Base-by-base conservation (phyloP, 2,888 invertebrate genomes). In the Mythimna loreyi region DNA sequence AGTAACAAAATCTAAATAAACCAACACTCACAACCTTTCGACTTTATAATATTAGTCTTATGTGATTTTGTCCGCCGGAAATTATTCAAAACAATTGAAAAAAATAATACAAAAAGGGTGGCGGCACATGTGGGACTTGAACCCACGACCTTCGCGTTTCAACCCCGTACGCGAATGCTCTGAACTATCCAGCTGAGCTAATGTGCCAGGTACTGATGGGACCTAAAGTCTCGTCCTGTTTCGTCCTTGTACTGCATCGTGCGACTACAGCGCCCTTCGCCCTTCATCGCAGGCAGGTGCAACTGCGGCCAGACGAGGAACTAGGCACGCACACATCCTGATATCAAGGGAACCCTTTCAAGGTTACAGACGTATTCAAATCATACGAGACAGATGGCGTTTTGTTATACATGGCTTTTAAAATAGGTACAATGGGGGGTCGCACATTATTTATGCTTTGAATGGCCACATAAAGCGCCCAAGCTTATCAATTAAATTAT, bases 61-160 rank as follows among this genome's bases (percentile, higher is more conserved):
- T 19, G 40, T 19, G 16, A 40, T 6, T 16, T 16, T 40, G 40
- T 16, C 40, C 16, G 1, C 16, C 6, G 5, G 6, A 1, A 40
- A 16, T 1, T 16, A 16, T 5, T 19, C 1, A 16, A 40, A 40
- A 40, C 5, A 40, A 40, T 19, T 1, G 6, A 40, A 40, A 19
- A 40, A 40, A 6, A 3, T 53, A 52, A 23, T 23, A 7, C 45
- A 68, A 70, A 70, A 60, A 19, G 59, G 13, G 6, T 6, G 33
- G 30, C 55, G 23, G 21, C 70, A 69, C 69, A 70, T 70, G 56
- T 49, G 70, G 71, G 70, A 70, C 72, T 72, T 43, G 72, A 72
- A 72, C 72, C 72, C 72, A 57, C 72, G 72, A 72, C 72, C 58
- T 64, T 64, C 72, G 47, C 45, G 64, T 72, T 47, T 72, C 72